Conservation (phyloP, 2,888 invertebrate genomes). For the Dynastes tityus region DNA sequence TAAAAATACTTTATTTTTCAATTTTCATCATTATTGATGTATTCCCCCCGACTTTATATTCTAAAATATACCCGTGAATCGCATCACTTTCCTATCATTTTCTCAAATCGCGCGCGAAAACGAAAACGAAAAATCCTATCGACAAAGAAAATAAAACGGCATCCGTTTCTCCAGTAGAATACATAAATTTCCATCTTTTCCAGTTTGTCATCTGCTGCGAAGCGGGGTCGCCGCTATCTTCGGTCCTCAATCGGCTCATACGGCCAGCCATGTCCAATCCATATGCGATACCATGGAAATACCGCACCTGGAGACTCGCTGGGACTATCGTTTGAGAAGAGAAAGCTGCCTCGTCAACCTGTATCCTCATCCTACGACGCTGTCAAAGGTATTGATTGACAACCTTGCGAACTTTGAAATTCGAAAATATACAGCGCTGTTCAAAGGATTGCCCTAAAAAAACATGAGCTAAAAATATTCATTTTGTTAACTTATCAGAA, state of each 20-base stretch:
- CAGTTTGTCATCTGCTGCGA: constrained; percentile 90
- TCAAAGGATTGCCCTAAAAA: background rate
- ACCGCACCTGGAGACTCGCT: constrained; percentile 95
- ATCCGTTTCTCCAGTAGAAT: constrained; percentile 41
- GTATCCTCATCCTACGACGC: constrained; percentile 91
- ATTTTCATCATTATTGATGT: too few species aligned
- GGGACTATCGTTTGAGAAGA: constrained; percentile 90
- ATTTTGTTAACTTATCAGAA: too few species aligned
- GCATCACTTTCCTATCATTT: background rate
- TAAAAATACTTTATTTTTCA: too few species aligned
- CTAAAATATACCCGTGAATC: background rate
- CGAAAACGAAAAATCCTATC: constrained; percentile 11
- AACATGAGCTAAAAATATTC: background rate
- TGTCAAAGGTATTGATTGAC: constrained; percentile 80
- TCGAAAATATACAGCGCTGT: background rate
- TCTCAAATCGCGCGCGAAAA: constrained; percentile 16
- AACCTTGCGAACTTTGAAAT: constrained; percentile 17
- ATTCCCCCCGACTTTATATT: too few species aligned
- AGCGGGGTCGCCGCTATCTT: constrained; percentile 95
- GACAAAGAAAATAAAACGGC: constrained; percentile 7
- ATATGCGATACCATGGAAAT: constrained; percentile 97
- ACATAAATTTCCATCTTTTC: constrained; percentile 59
- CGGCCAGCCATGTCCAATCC: constrained; percentile 94
- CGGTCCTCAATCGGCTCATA: constrained; percentile 92
- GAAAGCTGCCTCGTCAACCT: constrained; percentile 95